Evolutionary conservation across 2,113 vertebrate genomes (phyloP), one percentile per base, ranked within the genome.

Genomic region (Corynorhinus townsendii): DNA sequence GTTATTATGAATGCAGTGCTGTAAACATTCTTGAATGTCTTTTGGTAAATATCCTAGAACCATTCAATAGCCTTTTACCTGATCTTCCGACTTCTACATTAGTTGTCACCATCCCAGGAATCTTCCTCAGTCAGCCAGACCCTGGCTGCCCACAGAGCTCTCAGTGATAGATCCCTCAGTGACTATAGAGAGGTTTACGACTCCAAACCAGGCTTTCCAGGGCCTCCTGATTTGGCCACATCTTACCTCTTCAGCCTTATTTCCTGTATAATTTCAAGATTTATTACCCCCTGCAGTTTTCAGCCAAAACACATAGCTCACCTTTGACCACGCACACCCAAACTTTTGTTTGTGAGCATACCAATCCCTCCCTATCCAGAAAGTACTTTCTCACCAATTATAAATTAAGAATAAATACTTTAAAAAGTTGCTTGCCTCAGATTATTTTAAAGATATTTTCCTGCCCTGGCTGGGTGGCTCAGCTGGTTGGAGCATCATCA

Each of bases 391-490:
- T 85, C 19, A 69, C 40, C 69, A 81, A 19, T 77, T 80, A 92
- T 38, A 94, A 93, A 88, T 93, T 85, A 90, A 85, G n/a, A 22
- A 62, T 49, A 90, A 91, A 93, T 81, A 97, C 82, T 92, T 91
- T 4, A 7, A 88, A 92, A 72, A 95, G 64, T 35, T 90, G 33
- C 90, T 96, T 91, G 49, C 45, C n/a, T 93, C 40, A 43, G 22
- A 88, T 84, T 93, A 76, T 47, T 75, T 75, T 30, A 47, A 75
- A 75, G 72, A 30, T 16, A 47, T 81, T 77, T 91, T 95, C 54
- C 68, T 94, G 80, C 62, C 12, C 28, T 66, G 62, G 30, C 62
- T 30, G 30, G 62, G 30, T 66, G 62, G 62, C 62, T 66, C 62
- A 33, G 6, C 33, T 66, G 14, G 62, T 33, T 66, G 62, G 62